Conservation (phyloP, 2,888 invertebrate genomes). For the Scaptomyza cyrtandrae region DNA sequence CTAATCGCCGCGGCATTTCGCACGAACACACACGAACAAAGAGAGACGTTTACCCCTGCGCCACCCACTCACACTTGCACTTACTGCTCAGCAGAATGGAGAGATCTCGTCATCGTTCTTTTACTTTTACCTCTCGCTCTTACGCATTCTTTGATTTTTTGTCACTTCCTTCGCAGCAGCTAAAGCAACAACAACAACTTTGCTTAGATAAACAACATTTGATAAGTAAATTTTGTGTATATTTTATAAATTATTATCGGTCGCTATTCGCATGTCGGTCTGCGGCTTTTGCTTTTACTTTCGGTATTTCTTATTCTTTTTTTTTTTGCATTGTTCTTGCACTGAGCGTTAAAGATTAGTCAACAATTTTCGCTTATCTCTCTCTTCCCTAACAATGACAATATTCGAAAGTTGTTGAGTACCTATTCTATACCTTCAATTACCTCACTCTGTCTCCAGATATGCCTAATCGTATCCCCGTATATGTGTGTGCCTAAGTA, state of each 20-base stretch:
- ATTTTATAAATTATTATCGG: slow-evolving; percentile 20
- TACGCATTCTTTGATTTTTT: slow-evolving; percentile 62
- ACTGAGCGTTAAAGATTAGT: slow-evolving; percentile 25
- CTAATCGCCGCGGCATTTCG: slow-evolving; percentile 73
- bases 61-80: slow-evolving; percentile 32
- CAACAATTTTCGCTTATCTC: slow-evolving; percentile 33
- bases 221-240: slow-evolving; percentile 50
- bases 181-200: slow-evolving; percentile 23
- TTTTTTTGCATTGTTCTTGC: slow-evolving; percentile 8
- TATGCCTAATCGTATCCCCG: slow-evolving; percentile 11
- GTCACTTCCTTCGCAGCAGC: slow-evolving; percentile 61
- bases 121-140: slow-evolving; percentile 11
- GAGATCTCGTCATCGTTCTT: slow-evolving; percentile 28
- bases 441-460: slow-evolving; percentile 24
- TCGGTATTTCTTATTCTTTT: slow-evolving; percentile 8
- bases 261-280: slow-evolving; percentile 18
- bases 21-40: slow-evolving; percentile 50
- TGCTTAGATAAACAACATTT: slow-evolving; percentile 55
- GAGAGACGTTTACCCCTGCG: slow-evolving; percentile 12
- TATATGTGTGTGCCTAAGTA: background rate
- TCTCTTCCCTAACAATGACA: slow-evolving; percentile 17
- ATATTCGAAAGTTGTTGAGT: slow-evolving; percentile 19
- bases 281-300: slow-evolving; percentile 26
- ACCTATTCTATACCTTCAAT: slow-evolving; percentile 8
- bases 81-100: slow-evolving; percentile 3